Evolutionary conservation across 2,888 invertebrate species (phyloP).

Genomic region (Chloroclystis v-ata): DNA sequence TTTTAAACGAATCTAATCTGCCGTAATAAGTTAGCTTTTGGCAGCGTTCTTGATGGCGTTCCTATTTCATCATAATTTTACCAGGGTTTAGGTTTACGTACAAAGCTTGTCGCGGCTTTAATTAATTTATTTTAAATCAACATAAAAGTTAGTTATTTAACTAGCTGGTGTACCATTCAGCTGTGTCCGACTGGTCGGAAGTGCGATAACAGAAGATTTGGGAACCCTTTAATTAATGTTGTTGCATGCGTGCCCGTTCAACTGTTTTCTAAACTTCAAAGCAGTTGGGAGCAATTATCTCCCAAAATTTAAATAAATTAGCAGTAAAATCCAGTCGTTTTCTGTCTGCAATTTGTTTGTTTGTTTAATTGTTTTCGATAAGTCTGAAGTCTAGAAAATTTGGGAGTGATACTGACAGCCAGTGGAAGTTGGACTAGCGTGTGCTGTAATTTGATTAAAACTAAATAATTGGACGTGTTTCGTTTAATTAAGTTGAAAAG

Average conservation of each 20-base stretch:
- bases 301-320: conserved; percentile 31
- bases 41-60: too few species aligned
- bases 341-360: conserved; percentile 8
- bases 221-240: conserved; percentile 73
- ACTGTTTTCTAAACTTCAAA: conserved; percentile 53
- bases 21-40: too few species aligned
- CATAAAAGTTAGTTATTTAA: too few species aligned
- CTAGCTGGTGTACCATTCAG: background rate
- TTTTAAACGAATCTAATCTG: too few species aligned
- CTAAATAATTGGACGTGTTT: background rate
- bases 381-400: background rate
- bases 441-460: background rate
- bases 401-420: background rate
- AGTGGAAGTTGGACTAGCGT: background rate
- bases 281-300: conserved; percentile 31
- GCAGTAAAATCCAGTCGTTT: conserved; percentile 15
- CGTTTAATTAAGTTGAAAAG: too few species aligned
- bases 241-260: conserved; percentile 63
- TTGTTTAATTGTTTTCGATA: conserved; percentile 10
- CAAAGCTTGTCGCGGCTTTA: too few species aligned
- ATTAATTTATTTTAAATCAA: too few species aligned
- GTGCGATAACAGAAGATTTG: conserved; percentile 71
- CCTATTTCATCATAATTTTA: too few species aligned
- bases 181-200: conserved; percentile 45
- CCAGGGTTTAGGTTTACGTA: too few species aligned